These are phyloP conservation scores for Microctonus aethiopoides DNA, from an alignment of 2,888 invertebrate genomes.

Conservation along the genomic window DNA sequence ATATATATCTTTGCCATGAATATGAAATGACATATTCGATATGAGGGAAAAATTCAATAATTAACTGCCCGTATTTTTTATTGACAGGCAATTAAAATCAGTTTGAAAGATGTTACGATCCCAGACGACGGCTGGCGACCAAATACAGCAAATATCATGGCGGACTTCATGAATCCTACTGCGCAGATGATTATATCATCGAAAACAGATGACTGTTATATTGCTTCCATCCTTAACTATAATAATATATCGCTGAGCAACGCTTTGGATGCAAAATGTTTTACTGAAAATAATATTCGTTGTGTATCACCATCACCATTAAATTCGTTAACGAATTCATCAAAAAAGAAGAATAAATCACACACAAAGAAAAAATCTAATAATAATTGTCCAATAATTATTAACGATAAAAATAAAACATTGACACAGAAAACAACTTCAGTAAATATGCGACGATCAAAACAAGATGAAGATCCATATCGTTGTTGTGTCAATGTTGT, in stretches of 20 bases:
- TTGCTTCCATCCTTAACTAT: constrained; percentile 49
- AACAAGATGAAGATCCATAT: constrained; percentile 60
- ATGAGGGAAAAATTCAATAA: constrained; percentile 55
- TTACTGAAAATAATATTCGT: too few relatives aligned
- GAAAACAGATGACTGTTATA: constrained; percentile 45
- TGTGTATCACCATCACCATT: too few relatives aligned
- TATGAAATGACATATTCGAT: not conserved
- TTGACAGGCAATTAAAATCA: constrained; percentile 54
- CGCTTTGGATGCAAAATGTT: not conserved
- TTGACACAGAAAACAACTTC: too few relatives aligned
- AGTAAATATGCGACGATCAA: too few relatives aligned
- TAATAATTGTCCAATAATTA: not conserved
- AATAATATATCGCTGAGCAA: constrained; percentile 47
- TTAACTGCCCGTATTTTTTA: constrained; percentile 59
- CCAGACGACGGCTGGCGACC: constrained; percentile 63
- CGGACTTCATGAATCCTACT: constrained; percentile 51
- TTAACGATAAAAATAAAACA: not conserved
- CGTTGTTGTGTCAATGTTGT: constrained; percentile 69
- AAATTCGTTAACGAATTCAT: not conserved
- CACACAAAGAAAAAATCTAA: not conserved
- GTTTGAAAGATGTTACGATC: constrained; percentile 65
- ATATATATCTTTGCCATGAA: not conserved
- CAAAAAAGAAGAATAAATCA: not conserved
- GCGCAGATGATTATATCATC: constrained; percentile 65
- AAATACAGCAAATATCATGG: constrained; percentile 61